Percentiles rank a stretch among this genome's conserved stretches.
These are phyloP conservation scores for Pseudochromis fuscus DNA, from an alignment of 2,797 vertebrate genomes.

Conservation along the genomic window DNA sequence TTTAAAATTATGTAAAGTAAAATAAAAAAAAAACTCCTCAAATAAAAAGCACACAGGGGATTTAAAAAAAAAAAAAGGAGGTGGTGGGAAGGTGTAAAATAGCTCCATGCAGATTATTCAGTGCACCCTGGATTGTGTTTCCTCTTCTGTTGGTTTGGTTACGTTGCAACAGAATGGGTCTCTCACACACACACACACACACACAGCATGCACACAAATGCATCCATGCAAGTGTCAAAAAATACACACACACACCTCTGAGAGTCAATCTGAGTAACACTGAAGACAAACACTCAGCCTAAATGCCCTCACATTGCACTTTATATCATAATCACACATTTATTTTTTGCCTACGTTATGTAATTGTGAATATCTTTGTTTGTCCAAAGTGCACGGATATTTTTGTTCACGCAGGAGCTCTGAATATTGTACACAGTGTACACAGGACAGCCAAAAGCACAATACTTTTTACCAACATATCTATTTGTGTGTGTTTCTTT, in stretches of 20 bases:
- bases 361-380: constrained; percentile 39
- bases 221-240: constrained; percentile 48
- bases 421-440: constrained; percentile 69
- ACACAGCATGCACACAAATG: constrained; percentile 35
- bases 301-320: constrained; percentile 80
- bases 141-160: constrained; percentile 39
- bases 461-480: constrained; percentile 78
- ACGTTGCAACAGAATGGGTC: constrained; percentile 45
- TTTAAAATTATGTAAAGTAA: constrained; percentile 42
- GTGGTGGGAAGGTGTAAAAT: constrained; percentile 18
- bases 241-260: constrained; percentile 27
- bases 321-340: constrained; percentile 65
- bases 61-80: constrained; percentile 25
- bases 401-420: constrained; percentile 63
- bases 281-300: constrained; percentile 57
- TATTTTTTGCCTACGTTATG: constrained; percentile 46
- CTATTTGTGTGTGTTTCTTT: constrained; percentile 52
- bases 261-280: constrained; percentile 31
- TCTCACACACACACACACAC: constrained; percentile 26
- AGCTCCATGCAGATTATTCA: constrained; percentile 37
- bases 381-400: constrained; percentile 66
- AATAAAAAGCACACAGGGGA: constrained; percentile 72
- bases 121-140: constrained; percentile 45
- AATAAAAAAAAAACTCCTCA: constrained; percentile 29
- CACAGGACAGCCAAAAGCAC: constrained; percentile 81